Conservation (phyloP, 2,113 vertebrate genomes). For the Butorides virescens region DNA sequence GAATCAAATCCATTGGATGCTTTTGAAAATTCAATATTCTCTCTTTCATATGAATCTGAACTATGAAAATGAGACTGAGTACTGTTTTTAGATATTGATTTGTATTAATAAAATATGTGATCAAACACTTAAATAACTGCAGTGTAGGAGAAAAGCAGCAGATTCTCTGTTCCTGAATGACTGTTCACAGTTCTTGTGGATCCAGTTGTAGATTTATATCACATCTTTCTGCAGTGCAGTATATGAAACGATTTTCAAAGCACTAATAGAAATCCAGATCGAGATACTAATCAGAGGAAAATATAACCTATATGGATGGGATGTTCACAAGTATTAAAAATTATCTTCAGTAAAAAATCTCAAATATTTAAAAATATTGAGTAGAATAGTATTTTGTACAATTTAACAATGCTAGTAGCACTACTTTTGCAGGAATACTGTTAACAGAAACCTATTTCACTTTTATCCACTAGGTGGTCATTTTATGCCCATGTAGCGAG, state of each 20-base stretch:
- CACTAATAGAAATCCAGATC: slow-evolving; percentile 28
- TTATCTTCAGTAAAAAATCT: background rate
- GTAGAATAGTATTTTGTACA: background rate
- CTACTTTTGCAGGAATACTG: background rate
- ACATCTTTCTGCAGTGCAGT: background rate
- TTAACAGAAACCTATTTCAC: slow-evolving; percentile 23
- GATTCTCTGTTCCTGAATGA: slow-evolving; percentile 23
- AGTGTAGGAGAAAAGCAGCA: background rate
- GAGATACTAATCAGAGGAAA: slow-evolving; percentile 36
- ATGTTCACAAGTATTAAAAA: background rate
- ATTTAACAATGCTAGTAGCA: background rate
- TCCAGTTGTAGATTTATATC: slow-evolving; percentile 23
- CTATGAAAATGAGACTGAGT: background rate
- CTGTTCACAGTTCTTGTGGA: background rate
- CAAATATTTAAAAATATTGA: background rate
- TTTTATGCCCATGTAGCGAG: background rate
- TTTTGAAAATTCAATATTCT: slow-evolving; percentile 44
- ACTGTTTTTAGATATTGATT: slow-evolving; percentile 16
- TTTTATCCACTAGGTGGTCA: background rate
- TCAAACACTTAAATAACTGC: slow-evolving; percentile 12
- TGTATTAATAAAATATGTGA: slow-evolving; percentile 9
- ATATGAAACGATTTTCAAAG: slow-evolving; percentile 31
- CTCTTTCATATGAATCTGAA: slow-evolving; percentile 35
- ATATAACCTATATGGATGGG: background rate
- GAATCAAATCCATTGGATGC: background rate